Conservation (phyloP, 2,797 vertebrate genomes). For the Neostethus bicornis region DNA sequence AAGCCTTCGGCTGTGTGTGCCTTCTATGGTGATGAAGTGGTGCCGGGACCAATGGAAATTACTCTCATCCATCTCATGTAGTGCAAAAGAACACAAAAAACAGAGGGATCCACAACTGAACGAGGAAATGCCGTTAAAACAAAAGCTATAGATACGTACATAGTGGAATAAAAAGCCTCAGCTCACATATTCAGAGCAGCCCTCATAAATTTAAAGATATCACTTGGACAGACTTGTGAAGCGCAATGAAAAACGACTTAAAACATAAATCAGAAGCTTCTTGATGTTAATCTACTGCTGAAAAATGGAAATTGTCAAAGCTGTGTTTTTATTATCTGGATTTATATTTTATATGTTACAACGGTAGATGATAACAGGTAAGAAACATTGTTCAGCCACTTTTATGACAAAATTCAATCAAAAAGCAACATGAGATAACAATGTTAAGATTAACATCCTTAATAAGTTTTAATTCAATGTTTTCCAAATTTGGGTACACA, state of each 20-base stretch:
- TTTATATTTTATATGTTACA: not conserved
- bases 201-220: slow-evolving; percentile 4
- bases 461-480: too few species aligned
- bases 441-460: too few species aligned
- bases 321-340: too few species aligned
- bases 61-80: slow-evolving; percentile 84
- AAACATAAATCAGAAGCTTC: not conserved
- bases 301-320: slow-evolving; percentile 4
- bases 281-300: not conserved
- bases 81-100: slow-evolving; percentile 11
- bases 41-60: slow-evolving; percentile 81
- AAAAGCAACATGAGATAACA: not conserved
- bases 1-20: slow-evolving; percentile 62
- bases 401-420: too few species aligned
- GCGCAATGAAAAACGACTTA: slow-evolving; percentile 2
- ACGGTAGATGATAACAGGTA: not conserved
- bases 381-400: too few species aligned
- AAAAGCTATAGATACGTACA: slow-evolving; percentile 9
- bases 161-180: slow-evolving; percentile 6
- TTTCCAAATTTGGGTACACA: too few species aligned
- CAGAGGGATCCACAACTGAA: slow-evolving; percentile 12
- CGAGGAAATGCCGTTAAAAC: slow-evolving; percentile 7
- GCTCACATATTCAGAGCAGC: slow-evolving; percentile 5
- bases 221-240: slow-evolving; percentile 12
- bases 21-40: slow-evolving; percentile 80